phyloP scores from a whole-genome alignment of 2,113 vertebrate genomes.

The Scomber japonicus region DNA sequence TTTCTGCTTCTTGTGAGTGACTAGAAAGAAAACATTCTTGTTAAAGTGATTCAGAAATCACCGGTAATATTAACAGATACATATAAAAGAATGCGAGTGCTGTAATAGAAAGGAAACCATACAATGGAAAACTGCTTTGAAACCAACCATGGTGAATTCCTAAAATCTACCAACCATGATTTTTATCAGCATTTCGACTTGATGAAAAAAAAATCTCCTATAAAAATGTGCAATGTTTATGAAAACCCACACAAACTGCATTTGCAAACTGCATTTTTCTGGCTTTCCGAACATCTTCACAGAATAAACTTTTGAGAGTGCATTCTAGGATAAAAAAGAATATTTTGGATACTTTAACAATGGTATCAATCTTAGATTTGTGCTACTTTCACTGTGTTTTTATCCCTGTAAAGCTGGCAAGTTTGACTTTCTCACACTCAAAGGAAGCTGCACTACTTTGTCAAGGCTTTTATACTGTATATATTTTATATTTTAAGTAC shows the following conservation, averaged over 20 bases:
- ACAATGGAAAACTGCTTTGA: background rate
- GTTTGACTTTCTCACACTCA: background rate
- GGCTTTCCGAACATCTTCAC: slow-evolving; percentile 15
- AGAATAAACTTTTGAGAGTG: slow-evolving; percentile 20
- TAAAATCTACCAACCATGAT: too few relatives aligned
- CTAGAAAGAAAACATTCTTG: slow-evolving; percentile 9
- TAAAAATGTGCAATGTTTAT: slow-evolving; percentile 29
- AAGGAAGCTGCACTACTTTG: slow-evolving; percentile 16
- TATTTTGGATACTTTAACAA: slow-evolving; percentile 21
- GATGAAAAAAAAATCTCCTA: slow-evolving; percentile 5
- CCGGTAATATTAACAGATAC: slow-evolving; percentile 15
- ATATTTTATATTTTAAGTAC: slow-evolving; percentile 24
- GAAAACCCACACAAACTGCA: background rate
- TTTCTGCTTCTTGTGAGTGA: slow-evolving; percentile 12
- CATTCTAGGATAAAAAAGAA: slow-evolving; percentile 8
- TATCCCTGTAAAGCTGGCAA: slow-evolving; percentile 11
- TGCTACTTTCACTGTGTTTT: background rate
- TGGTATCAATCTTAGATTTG: background rate
- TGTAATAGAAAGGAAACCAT: background rate
- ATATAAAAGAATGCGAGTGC: slow-evolving; percentile 18
- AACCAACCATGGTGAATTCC: background rate
- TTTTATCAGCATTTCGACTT: too few relatives aligned
- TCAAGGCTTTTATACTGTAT: background rate
- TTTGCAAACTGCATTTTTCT: slow-evolving; percentile 8
- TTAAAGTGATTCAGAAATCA: slow-evolving; percentile 37